phyloP scores from a whole-genome alignment of 2,888 invertebrate genomes.

The Neoascia interrupta region DNA sequence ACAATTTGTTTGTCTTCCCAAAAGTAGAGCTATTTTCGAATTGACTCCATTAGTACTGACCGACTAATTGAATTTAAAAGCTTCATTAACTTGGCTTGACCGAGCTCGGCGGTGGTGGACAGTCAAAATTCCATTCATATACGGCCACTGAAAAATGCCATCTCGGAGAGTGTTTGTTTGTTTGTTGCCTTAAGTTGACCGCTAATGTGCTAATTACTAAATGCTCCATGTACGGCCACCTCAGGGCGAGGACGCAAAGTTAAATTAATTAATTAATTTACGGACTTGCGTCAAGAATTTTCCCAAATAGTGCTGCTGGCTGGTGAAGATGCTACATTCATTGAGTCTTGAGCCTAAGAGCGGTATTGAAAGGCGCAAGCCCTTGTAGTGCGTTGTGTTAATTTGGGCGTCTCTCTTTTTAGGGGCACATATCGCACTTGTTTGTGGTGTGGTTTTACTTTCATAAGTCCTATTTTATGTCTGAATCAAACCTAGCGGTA shows the following conservation, averaged over 20 bases:
- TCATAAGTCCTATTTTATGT: conserved; percentile 14
- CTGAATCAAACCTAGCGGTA: conserved; percentile 32
- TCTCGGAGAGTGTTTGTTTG: conserved; percentile 11
- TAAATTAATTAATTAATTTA: conserved; percentile 56
- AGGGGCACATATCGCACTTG: too few relatives aligned
- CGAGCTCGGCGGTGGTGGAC: not conserved
- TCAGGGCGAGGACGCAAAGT: conserved; percentile 27
- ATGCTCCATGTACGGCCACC: conserved; percentile 54
- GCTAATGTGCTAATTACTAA: conserved; percentile 55
- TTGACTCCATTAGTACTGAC: conserved; percentile 49
- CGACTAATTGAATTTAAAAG: conserved; percentile 60
- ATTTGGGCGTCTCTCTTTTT: too few relatives aligned
- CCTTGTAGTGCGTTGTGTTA: too few relatives aligned
- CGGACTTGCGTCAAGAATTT: conserved; percentile 35
- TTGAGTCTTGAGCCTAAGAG: not conserved
- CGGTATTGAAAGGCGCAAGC: not conserved
- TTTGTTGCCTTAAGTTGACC: conserved; percentile 46
- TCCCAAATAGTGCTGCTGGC: conserved; percentile 3
- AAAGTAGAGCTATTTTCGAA: conserved; percentile 43
- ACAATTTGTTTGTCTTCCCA: conserved; percentile 40
- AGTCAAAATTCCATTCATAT: conserved; percentile 52
- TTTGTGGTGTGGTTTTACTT: conserved; percentile 44
- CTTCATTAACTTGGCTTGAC: conserved; percentile 11
- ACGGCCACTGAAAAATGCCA: conserved; percentile 4
- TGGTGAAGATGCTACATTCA: conserved; percentile 14